Conservation (phyloP, 2,797 vertebrate genomes). For the Phataginus tricuspis region DNA sequence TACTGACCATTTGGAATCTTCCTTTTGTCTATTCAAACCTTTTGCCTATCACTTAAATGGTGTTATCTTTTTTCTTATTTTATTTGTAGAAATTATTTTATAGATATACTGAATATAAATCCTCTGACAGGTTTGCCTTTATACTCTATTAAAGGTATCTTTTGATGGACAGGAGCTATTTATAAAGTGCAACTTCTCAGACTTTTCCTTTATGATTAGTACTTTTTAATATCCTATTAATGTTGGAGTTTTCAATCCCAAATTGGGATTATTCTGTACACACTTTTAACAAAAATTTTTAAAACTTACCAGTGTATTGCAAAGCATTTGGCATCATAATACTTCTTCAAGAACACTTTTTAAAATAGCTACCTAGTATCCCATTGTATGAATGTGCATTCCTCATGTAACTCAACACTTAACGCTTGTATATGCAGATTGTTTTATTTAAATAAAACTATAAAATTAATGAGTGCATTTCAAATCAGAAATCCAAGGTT, state of each 20-base stretch:
- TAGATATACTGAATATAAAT: background rate
- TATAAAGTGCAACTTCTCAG: background rate
- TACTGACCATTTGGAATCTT: background rate
- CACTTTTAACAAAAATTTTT: background rate
- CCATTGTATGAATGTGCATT: background rate
- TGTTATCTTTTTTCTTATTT: background rate
- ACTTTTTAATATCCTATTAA: background rate
- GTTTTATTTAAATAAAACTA: constrained; percentile 4
- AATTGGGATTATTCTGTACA: background rate
- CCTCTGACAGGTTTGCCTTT: background rate
- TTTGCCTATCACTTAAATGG: background rate
- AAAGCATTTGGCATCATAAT: background rate
- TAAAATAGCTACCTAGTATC: background rate
- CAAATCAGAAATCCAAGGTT: background rate
- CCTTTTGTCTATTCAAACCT: background rate
- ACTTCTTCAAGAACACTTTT: background rate
- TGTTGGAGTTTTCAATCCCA: background rate
- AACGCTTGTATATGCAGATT: background rate
- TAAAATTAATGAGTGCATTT: background rate
- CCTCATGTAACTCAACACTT: background rate
- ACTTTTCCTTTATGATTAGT: background rate
- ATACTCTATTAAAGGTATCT: background rate
- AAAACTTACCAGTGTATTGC: background rate
- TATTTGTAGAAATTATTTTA: background rate
- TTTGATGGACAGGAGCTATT: background rate